Percentiles rank a stretch among this genome's conserved stretches.
These are phyloP conservation scores for Resseliella maxima DNA, from an alignment of 2,888 invertebrate species.

Conservation along the genomic window DNA sequence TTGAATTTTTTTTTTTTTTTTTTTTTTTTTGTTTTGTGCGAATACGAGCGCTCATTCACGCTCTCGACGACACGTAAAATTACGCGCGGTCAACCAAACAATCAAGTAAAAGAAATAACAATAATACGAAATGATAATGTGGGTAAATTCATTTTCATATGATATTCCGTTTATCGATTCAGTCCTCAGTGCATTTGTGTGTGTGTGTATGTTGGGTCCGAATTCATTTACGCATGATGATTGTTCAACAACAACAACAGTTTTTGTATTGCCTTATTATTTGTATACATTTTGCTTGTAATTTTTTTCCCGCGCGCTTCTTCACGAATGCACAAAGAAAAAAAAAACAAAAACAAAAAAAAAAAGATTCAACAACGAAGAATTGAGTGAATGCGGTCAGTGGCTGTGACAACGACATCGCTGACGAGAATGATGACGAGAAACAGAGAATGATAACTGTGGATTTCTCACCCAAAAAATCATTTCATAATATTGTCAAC, in stretches of 20 bases:
- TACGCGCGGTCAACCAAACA: neutral
- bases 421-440: neutral
- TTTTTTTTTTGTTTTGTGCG: too few species aligned
- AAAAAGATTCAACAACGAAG: neutral
- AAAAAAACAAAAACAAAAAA: neutral
- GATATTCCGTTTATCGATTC: constrained; percentile 41
- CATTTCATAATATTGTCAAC: neutral
- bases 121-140: constrained; percentile 52
- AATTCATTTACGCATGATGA: neutral
- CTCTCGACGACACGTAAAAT: neutral
- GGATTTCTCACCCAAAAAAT: neutral
- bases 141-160: constrained; percentile 29
- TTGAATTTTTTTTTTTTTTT: neutral
- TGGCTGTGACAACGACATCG: neutral
- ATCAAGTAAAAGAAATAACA: neutral
- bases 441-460: neutral
- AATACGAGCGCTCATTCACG: too few species aligned
- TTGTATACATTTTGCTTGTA: too few species aligned
- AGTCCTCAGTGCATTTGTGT: neutral
- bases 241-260: neutral
- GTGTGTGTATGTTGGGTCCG: neutral
- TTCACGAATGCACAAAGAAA: neutral
- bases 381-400: neutral
- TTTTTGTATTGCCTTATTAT: too few species aligned
- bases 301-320: too few species aligned